A percentile compares a stretch with the other conserved stretches of the same genome.
phyloP scores from a whole-genome alignment of 2,797 vertebrate species.

The Etheostoma perlongum region DNA sequence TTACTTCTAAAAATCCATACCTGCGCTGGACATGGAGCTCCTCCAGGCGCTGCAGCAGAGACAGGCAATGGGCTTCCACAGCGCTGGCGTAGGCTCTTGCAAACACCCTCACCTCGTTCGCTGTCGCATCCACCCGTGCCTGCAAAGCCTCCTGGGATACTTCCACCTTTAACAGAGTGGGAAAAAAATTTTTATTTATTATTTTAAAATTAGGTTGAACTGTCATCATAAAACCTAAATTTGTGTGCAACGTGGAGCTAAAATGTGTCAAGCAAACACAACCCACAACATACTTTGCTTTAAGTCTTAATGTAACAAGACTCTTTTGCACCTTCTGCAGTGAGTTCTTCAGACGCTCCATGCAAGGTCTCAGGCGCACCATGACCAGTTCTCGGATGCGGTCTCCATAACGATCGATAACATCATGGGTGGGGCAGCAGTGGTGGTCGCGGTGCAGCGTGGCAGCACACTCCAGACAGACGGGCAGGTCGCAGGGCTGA shows the following conservation, averaged over 20 bases:
- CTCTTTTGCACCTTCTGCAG: slow-evolving; percentile 72
- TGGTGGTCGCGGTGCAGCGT: slow-evolving; percentile 88
- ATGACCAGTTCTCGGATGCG: slow-evolving; percentile 85
- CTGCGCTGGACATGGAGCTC: slow-evolving; percentile 85
- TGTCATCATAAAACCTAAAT: not conserved
- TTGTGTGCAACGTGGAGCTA: not conserved
- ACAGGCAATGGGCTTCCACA: slow-evolving; percentile 87
- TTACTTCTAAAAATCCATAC: slow-evolving; percentile 37
- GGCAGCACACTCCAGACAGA: slow-evolving; percentile 89
- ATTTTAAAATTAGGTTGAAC: not conserved
- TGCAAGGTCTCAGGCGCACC: slow-evolving; percentile 79
- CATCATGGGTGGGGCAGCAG: slow-evolving; percentile 79
- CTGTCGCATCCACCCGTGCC: slow-evolving; percentile 74
- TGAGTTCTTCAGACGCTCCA: slow-evolving; percentile 82
- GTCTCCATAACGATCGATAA: slow-evolving; percentile 85
- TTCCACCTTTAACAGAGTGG: slow-evolving; percentile 70
- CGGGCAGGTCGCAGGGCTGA: slow-evolving; percentile 87
- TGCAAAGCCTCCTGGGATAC: slow-evolving; percentile 74
- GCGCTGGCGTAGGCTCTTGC: slow-evolving; percentile 86
- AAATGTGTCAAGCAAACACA: no score
- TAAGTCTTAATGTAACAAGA: not conserved
- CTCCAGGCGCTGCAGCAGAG: slow-evolving; percentile 88
- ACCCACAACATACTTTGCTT: no score
- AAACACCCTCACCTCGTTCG: slow-evolving; percentile 84
- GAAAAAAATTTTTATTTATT: not conserved